Conservation (phyloP, 2,113 vertebrate genomes). For the Nannobrachium achirus region DNA sequence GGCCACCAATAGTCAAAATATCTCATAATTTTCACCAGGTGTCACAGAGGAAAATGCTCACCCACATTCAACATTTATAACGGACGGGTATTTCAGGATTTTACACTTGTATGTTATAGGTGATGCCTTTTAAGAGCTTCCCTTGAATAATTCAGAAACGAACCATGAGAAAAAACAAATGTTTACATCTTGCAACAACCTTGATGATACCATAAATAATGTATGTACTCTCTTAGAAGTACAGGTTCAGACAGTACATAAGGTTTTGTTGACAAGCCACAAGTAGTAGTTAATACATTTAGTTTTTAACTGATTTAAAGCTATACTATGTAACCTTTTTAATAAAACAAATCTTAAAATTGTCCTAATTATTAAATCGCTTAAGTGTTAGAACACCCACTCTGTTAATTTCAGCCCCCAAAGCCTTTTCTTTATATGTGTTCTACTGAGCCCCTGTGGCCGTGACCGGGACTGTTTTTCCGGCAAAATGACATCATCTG, state of each 20-base stretch:
- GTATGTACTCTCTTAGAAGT: no score
- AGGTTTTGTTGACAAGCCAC: neutral
- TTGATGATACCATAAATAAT: neutral
- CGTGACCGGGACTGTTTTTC: no score
- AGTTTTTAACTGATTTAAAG: no score
- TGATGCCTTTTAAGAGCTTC: neutral
- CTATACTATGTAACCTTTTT: no score
- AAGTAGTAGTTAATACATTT: neutral
- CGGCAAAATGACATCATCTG: no score
- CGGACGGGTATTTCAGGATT: neutral
- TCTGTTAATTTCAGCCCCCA: no score
- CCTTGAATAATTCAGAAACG: conserved; percentile 7
- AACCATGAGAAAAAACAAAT: neutral
- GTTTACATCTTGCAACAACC: neutral
- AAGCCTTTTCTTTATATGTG: no score
- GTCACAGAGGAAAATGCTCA: neutral
- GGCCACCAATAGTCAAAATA: neutral
- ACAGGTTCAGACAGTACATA: no score
- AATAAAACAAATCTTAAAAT: no score
- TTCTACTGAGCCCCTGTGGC: no score
- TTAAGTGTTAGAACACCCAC: no score
- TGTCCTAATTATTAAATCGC: no score
- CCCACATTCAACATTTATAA: neutral
- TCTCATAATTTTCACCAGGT: neutral
- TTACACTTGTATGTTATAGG: neutral